phyloP scores from a whole-genome alignment of 2,888 invertebrate genomes.

The Drosophila ustulata region DNA sequence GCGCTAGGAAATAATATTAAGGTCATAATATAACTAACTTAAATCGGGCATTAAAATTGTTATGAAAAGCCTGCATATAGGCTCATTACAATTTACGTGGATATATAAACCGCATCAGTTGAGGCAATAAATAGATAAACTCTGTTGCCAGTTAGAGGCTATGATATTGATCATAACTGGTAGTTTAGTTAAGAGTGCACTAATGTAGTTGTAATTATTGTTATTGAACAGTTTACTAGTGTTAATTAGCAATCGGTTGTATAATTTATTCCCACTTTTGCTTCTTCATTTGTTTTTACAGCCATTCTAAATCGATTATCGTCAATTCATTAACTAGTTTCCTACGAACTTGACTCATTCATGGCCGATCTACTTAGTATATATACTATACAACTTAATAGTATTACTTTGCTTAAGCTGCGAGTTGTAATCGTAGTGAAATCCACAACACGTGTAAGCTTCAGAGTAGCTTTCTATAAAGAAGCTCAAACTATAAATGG shows the following conservation, averaged over 20 bases:
- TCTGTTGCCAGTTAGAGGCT: not conserved
- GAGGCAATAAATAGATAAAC: too few species aligned
- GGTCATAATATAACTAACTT: too few species aligned
- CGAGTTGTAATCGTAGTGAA: conserved; percentile 4
- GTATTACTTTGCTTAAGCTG: not conserved
- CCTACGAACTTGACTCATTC: conserved; percentile 5
- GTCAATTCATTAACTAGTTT: not conserved
- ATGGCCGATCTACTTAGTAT: not conserved
- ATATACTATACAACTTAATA: not conserved
- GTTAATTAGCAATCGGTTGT: not conserved
- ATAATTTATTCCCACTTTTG: not conserved
- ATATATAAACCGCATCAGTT: too few species aligned
- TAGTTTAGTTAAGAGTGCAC: not conserved
- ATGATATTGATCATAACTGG: not conserved
- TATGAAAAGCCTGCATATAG: too few species aligned
- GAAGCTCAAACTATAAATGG: not conserved
- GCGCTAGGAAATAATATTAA: too few species aligned
- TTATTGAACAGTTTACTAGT: not conserved
- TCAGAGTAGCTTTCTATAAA: not conserved
- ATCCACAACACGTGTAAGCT: not conserved
- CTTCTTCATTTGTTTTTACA: not conserved
- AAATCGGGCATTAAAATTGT: too few species aligned
- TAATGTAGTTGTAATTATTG: conserved; percentile 1
- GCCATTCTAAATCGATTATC: not conserved
- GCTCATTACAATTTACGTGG: too few species aligned